These are phyloP conservation scores for Cosmia pyralina DNA, from an alignment of 2,888 invertebrate genomes.

Conservation along the genomic window DNA sequence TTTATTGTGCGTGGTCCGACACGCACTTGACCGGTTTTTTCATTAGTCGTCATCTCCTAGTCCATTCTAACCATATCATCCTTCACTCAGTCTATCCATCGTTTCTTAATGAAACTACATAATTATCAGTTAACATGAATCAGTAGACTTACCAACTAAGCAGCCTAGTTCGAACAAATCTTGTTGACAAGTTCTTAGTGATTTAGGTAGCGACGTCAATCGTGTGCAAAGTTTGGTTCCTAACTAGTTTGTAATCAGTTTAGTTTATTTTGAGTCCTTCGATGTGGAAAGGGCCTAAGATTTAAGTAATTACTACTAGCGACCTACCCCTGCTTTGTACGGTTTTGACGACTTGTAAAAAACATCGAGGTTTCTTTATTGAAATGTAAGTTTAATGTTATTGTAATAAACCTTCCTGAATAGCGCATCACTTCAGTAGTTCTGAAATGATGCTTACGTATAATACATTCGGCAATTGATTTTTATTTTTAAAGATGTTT, in stretches of 20 bases:
- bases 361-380: too few relatives aligned
- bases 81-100: background rate
- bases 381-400: too few relatives aligned
- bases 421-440: too few relatives aligned
- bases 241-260: slow-evolving; percentile 6
- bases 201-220: slow-evolving; percentile 7
- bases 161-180: slow-evolving; percentile 5
- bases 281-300: background rate
- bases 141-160: background rate
- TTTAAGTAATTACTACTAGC: background rate
- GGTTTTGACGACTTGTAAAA: too few relatives aligned
- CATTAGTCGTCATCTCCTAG: too few relatives aligned
- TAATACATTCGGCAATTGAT: too few relatives aligned
- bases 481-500: too few relatives aligned
- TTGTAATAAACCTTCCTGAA: too few relatives aligned
- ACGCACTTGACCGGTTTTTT: too few relatives aligned
- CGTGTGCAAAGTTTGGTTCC: slow-evolving; percentile 3
- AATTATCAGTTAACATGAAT: background rate
- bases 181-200: slow-evolving; percentile 23
- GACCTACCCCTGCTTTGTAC: background rate
- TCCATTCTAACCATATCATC: too few relatives aligned
- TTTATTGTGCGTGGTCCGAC: too few relatives aligned
- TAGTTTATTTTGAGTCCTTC: slow-evolving; percentile 1
- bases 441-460: too few relatives aligned
- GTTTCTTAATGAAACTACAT: background rate